Base-by-base conservation (phyloP, 2,888 invertebrate genomes). In the Amblyjoppa fuscipennis region DNA sequence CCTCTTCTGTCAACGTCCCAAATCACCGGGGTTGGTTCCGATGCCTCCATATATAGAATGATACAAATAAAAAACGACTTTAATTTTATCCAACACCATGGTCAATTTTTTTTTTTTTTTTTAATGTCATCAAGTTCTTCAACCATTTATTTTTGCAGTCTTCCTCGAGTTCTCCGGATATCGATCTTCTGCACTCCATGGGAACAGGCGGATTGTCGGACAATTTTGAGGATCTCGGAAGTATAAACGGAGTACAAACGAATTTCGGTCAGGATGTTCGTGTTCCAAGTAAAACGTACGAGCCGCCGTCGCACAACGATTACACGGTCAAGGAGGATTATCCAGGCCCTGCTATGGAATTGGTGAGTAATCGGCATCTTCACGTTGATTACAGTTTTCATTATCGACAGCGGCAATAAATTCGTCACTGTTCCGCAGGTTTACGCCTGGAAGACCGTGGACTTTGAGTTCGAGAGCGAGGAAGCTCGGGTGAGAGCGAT, bases 401-500 rank as follows among this genome's bases (percentile, higher is more conserved):
- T 16, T 5, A 45, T 38, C 53, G 28, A 64, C 34, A 41, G 1
- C 9, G 9, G 25, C 56, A 76, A 71, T 75, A 51, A 61, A 70
- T 64, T 31, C 6, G 77, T n/a, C 25, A 66, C 1, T 34, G 85
- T 80, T 5, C 5, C 89, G 53, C 86, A 94, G 34, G 94, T 96
- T 31, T 97, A 97, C 92, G 96, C 96, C 83, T 98, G 98, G 98
- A 96, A 96, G 86, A 95, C 95, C 51, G 93, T 98, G 5, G 98
- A 98, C 92, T 97, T 96, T 91, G 96, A 96, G 73, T 98, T 96
- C 92, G 96, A 96, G 3, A 95, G 95, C 0, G 94, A 95, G 25
- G 94, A 94, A 16, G 95, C 96, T 66, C 94, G 97, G 31, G 94
- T 95, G 41, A 92, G 94, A 45, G 97, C 97, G 0, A 94, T 97